These are phyloP conservation scores for Rhagium mordax DNA, from an alignment of 2,888 invertebrate genomes.

Conservation along the genomic window DNA sequence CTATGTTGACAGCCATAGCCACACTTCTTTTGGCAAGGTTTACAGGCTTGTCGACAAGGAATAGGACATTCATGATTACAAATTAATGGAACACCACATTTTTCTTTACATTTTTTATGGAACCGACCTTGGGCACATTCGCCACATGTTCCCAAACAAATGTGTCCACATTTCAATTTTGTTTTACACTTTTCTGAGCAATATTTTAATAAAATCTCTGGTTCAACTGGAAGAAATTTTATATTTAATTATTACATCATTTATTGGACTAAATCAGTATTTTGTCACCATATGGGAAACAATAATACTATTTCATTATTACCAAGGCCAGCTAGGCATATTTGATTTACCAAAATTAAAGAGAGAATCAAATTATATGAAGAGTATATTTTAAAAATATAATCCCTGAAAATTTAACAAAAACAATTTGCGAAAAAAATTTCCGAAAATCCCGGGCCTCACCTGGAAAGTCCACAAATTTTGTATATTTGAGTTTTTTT, in stretches of 20 bases:
- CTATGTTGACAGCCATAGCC: slow-evolving; percentile 72
- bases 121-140: slow-evolving; percentile 75
- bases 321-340: too few relatives aligned
- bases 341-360: too few relatives aligned
- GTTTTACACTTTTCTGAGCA: slow-evolving; percentile 71
- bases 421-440: too few relatives aligned
- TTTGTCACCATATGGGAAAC: too few relatives aligned
- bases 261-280: too few relatives aligned
- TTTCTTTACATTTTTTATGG: slow-evolving; percentile 73
- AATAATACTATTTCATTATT: too few relatives aligned
- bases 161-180: slow-evolving; percentile 71
- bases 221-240: slow-evolving; percentile 19
- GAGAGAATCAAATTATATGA: too few relatives aligned
- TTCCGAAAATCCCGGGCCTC: too few relatives aligned
- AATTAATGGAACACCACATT: slow-evolving; percentile 74
- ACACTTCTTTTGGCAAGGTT: slow-evolving; percentile 73
- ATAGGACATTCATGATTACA: slow-evolving; percentile 77
- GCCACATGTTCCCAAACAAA: slow-evolving; percentile 73
- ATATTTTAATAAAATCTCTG: slow-evolving; percentile 59
- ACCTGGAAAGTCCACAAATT: too few relatives aligned
- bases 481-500: too few relatives aligned
- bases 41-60: slow-evolving; percentile 74
- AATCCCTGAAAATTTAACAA: too few relatives aligned
- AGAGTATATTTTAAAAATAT: too few relatives aligned
- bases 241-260: neutral